These are phyloP conservation scores for Plectrocnemia conspersa DNA, from an alignment of 1,140 invertebrate genomes.

Conservation along the genomic window DNA sequence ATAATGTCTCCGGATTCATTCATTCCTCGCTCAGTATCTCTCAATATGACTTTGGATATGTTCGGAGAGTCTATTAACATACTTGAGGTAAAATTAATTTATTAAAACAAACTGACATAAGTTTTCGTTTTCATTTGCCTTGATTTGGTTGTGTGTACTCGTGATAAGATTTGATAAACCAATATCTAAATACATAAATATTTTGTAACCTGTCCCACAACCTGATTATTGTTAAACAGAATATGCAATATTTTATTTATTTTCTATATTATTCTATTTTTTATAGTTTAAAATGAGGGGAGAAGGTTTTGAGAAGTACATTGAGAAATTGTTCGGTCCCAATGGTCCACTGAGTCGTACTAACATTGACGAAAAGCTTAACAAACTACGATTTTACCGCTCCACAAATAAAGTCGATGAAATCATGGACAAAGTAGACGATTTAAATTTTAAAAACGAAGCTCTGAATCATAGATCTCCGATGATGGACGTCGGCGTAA, in stretches of 20 bases:
- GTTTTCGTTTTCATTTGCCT: conserved; percentile 7
- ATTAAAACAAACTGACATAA: no score
- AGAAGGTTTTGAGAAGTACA: conserved; percentile 80
- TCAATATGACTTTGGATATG: conserved; percentile 83
- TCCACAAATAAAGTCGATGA: conserved; percentile 49
- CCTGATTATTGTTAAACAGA: no score
- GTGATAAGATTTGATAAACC: not conserved
- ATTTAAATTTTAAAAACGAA: conserved; percentile 58
- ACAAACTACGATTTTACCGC: conserved; percentile 52
- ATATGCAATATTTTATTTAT: no score
- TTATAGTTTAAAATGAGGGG: conserved; percentile 66
- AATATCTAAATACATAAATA: not conserved
- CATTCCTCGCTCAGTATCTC: conserved; percentile 70
- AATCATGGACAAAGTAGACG: conserved; percentile 54
- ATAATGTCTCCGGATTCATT: conserved; percentile 89
- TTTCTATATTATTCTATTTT: conserved; percentile 20
- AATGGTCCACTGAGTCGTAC: conserved; percentile 64
- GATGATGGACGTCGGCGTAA: conserved; percentile 46
- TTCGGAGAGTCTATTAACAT: conserved; percentile 88
- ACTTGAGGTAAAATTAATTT: conserved; percentile 59
- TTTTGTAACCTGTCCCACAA: no score
- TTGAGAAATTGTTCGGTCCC: conserved; percentile 75
- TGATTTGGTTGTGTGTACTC: not conserved
- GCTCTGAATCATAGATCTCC: conserved; percentile 46
- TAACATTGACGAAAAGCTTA: conserved; percentile 56